Percentiles rank a stretch among this genome's conserved stretches.
phyloP scores from a whole-genome alignment of 2,113 vertebrate species.

The Corythaixoides concolor region DNA sequence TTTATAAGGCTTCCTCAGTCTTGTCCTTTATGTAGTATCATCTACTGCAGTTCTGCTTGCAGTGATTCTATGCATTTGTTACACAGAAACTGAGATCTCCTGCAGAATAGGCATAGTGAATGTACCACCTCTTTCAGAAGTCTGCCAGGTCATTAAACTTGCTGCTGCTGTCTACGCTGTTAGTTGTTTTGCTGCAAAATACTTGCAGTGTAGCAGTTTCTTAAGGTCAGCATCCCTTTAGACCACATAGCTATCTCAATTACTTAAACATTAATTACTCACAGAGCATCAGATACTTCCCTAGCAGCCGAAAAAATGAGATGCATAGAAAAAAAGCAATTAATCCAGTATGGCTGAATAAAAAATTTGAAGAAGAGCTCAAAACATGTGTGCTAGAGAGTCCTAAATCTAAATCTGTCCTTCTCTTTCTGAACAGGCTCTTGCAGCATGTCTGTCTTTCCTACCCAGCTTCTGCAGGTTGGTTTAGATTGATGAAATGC shows the following conservation, averaged over 20 bases:
- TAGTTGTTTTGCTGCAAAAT: background rate
- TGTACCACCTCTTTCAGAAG: background rate
- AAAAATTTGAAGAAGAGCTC: background rate
- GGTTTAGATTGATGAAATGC: background rate
- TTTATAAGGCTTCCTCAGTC: constrained; percentile 34
- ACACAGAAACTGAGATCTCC: background rate
- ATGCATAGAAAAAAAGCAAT: background rate
- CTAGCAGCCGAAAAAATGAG: background rate
- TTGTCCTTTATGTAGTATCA: background rate
- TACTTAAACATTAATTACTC: background rate
- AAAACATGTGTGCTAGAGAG: background rate
- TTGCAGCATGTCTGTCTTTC: background rate
- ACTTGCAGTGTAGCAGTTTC: background rate
- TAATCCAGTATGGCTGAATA: background rate
- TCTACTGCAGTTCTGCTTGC: background rate
- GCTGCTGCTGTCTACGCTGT: background rate
- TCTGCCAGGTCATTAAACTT: background rate
- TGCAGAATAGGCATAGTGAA: accelerated
- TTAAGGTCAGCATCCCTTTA: background rate
- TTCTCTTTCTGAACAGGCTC: background rate
- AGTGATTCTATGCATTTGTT: background rate
- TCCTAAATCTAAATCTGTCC: background rate
- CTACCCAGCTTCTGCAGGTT: background rate
- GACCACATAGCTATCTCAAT: background rate
- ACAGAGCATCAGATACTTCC: background rate